Conservation (phyloP, 2,888 invertebrate genomes). For the Cephus pygmeus region DNA sequence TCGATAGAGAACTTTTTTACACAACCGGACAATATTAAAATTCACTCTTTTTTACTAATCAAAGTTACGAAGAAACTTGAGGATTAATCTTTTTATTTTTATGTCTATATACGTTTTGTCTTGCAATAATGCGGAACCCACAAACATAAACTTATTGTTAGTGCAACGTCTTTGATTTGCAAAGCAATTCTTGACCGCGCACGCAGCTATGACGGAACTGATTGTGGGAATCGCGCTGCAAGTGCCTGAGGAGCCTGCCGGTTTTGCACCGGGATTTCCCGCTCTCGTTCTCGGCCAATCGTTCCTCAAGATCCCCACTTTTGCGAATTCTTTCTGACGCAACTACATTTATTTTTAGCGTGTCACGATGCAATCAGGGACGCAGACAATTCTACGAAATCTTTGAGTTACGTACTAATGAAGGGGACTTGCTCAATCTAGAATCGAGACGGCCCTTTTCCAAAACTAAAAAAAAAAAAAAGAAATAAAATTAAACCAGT, state of each 20-base stretch:
- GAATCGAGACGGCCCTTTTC: background rate
- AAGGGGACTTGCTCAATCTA: background rate
- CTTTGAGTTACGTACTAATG: background rate
- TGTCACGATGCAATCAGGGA: background rate
- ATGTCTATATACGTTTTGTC: background rate
- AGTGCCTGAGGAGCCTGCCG: constrained; percentile 26
- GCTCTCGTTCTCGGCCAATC: constrained; percentile 49
- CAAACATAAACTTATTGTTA: background rate
- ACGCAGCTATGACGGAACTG: background rate
- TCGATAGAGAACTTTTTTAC: too few species aligned
- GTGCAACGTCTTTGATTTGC: background rate
- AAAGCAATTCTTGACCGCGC: background rate
- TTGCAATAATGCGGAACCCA: background rate
- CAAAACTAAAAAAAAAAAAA: background rate
- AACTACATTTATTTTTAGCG: constrained; percentile 16
- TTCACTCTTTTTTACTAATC: too few species aligned
- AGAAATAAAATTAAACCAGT: background rate
- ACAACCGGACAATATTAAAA: too few species aligned
- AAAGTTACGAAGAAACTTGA: too few species aligned
- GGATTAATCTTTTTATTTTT: too few species aligned
- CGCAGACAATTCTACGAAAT: background rate
- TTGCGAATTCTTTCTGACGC: constrained; percentile 22
- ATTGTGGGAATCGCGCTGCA: background rate
- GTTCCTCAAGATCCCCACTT: constrained; percentile 14
- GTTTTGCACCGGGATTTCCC: constrained; percentile 56